Evolutionary conservation across 2,888 invertebrate genomes (phyloP), one percentile per base, ranked within the genome.

Genomic region (Hirtodrosophila histrioides): DNA sequence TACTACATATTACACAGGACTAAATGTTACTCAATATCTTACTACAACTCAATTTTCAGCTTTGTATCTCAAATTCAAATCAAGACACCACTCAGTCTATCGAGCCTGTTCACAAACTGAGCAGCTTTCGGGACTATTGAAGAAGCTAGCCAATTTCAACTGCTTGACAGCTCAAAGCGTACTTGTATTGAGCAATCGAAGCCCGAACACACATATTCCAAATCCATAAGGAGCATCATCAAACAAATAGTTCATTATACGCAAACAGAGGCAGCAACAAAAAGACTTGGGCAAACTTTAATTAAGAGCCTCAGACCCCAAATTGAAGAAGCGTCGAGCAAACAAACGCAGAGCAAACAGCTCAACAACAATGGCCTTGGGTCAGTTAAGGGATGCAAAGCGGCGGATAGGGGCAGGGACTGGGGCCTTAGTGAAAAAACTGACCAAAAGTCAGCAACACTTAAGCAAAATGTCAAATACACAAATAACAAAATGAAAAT

Each of bases 361-460:
- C 51, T 63, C 55, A 67, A 62, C 70, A 75, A 74, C 77, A 77
- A 77, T 77, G 77, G 69, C 74, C 74, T 77, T 73, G 74, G 74
- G 77, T 74, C 61, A 74, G 68, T 54, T 29, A 2, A 11, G 12
- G n/a, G 11, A 2, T 8, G 0, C 7, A 17, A 17, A 5, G 27
- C 27, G 27, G 1, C 3, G 31, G n/a, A 4, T 8, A 24, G 17
- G 11, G 9, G 37, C 4, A 3, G 4, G 33, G 9, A 17, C 29
- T 11, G 9, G 17, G 31, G 24, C 12, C n/a, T 8, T 9, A 60
- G 40, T 35, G 46, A 60, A 68, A 70, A 71, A 72, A 69, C 67
- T 86, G 66, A 73, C 85, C 84, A 75, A 88, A 84, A 84, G 88
- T 84, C 84, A 88, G 87, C 88, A 86, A 88, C 88, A 88, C 88